Evolutionary conservation across 2,888 invertebrate genomes (phyloP).

Genomic region (Ophioninae sp.): DNA sequence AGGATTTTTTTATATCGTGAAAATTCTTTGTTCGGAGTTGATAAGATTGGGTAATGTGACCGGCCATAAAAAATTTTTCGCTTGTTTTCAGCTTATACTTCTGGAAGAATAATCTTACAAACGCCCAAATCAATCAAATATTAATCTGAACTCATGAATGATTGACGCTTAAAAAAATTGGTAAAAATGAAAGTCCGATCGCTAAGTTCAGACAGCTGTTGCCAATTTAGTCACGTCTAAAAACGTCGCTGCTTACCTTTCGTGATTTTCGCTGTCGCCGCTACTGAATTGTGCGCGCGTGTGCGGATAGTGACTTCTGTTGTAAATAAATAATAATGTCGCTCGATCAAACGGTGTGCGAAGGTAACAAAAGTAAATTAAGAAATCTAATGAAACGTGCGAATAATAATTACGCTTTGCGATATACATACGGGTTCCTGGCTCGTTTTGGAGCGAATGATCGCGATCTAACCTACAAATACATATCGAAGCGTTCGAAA

Average conservation of each 20-base stretch:
- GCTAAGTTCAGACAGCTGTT: too few species aligned
- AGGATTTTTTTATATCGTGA: too few species aligned
- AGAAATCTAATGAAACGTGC: constrained; percentile 35
- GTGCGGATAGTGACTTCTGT: constrained; percentile 31
- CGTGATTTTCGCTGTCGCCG: not conserved
- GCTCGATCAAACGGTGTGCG: constrained; percentile 94
- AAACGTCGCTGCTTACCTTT: not conserved
- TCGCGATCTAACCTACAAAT: constrained; percentile 49
- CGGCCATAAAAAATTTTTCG: too few species aligned
- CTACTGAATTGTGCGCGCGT: not conserved
- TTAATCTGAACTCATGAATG: too few species aligned
- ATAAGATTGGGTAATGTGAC: too few species aligned
- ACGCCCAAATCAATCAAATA: too few species aligned
- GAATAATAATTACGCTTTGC: not conserved
- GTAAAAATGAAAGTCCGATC: too few species aligned
- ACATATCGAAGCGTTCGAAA: constrained; percentile 12
- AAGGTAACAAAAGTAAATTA: constrained; percentile 84
- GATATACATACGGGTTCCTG: not conserved
- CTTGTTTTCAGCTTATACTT: too few species aligned
- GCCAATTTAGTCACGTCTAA: not conserved
- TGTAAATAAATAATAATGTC: constrained; percentile 83
- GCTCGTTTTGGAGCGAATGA: not conserved
- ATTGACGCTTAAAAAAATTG: too few species aligned
- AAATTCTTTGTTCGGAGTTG: too few species aligned
- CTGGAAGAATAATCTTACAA: too few species aligned